Evolutionary conservation across 2,113 vertebrate genomes (phyloP), one percentile per base, ranked within the genome.

Genomic region (Scartelaos histophorus): DNA sequence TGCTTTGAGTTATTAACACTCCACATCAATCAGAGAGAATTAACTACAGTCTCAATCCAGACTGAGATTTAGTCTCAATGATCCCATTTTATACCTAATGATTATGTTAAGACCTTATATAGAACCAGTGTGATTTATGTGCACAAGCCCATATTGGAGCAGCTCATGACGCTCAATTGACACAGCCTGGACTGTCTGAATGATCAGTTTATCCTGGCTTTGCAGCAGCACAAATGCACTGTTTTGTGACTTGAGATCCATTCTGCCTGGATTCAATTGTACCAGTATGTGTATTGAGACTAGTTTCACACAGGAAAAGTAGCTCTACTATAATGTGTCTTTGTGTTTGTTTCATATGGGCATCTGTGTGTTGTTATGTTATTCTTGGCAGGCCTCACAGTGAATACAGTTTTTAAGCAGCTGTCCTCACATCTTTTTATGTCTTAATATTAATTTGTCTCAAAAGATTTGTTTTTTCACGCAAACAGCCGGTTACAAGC

Each of bases 1-100:
- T 92, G 86, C 83, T 92, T 89, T 81, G 25, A 89, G 89, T 92
- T 84, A 38, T 66, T 53, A 68, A 65, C 3, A 47, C 4, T 67
- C 12, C 60, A 68, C 65, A 79, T 71, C 62, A 22, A 66, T 76
- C 61, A 3, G n/a, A 74, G 66, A 73, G 22, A 47, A 19, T 60
- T 35, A 3, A 21, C 66, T 68, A 29, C 69, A 67, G 24, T 34
- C 25, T 34, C 58, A 34, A 25, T 61, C 25, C 25, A 58, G 21
- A 58, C 3, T 54, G 7, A 21, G 1, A 7, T 49, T 49, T 16
- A 49, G n/a, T 57, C 2, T 24, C 10, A 22, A 22, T 12, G 10
- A 57, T 24, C 54, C 49, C 19, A 22, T 17, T 57, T 24, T 22
- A 54, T 58, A 11, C 12, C 21, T 58, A 24, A 22, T 58, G n/a